Conservation (phyloP, 2,113 vertebrate species). For the Corythoichthys haematopterus region DNA sequence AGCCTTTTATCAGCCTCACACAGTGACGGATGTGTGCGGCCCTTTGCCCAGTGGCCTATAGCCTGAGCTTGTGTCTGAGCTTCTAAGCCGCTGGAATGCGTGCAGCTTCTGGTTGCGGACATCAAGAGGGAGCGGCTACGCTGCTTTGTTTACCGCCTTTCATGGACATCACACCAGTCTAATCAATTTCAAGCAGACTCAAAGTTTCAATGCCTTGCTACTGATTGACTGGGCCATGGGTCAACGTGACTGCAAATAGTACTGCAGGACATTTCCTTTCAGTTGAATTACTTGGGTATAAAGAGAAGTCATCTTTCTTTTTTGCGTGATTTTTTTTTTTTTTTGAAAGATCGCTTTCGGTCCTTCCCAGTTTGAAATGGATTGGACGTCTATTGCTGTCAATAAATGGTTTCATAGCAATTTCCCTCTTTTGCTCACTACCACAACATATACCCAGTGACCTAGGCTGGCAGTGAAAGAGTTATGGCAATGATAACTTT, state of each 20-base stretch:
- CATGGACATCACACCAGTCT: slow-evolving; percentile 46
- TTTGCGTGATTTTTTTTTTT: too few relatives aligned
- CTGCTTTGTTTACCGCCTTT: slow-evolving; percentile 56
- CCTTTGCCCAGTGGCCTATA: slow-evolving; percentile 54
- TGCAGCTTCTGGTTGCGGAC: slow-evolving; percentile 49
- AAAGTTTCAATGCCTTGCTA: slow-evolving; percentile 32
- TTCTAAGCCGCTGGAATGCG: slow-evolving; percentile 62
- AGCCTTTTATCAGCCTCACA: slow-evolving; percentile 51
- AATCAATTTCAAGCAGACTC: slow-evolving; percentile 48
- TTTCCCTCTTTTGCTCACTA: too few relatives aligned
- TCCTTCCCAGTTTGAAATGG: too few relatives aligned
- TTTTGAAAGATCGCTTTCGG: too few relatives aligned
- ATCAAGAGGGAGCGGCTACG: slow-evolving; percentile 39
- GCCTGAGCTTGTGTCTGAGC: slow-evolving; percentile 56
- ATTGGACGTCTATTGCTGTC: too few relatives aligned
- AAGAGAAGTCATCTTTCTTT: background rate
- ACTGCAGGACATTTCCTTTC: background rate
- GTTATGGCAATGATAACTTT: too few relatives aligned
- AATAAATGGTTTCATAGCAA: too few relatives aligned
- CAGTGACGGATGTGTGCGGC: slow-evolving; percentile 64
- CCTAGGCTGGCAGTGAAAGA: too few relatives aligned
- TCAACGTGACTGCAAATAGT: slow-evolving; percentile 17
- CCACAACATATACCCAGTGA: too few relatives aligned
- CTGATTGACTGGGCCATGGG: slow-evolving; percentile 24
- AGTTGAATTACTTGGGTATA: background rate